Evolutionary conservation across 2,797 vertebrate species (phyloP).

Genomic region (Amazonetta brasiliensis): DNA sequence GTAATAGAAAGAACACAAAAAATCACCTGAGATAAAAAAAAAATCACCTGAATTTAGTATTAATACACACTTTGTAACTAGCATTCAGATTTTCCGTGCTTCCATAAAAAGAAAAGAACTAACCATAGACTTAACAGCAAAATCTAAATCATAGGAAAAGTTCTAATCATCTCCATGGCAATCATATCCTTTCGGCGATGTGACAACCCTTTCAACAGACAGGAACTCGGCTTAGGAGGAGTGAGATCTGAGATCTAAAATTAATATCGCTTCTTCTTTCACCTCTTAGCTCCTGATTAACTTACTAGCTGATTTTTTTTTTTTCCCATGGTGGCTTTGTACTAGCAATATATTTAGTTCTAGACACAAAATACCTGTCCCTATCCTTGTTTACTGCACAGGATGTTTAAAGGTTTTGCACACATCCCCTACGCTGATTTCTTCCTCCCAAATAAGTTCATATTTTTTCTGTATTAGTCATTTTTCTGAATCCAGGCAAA

Average conservation of each 20-base stretch:
- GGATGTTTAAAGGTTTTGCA: background rate
- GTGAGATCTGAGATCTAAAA: background rate
- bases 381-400: background rate
- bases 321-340: background rate
- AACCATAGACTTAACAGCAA: background rate
- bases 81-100: background rate
- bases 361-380: background rate
- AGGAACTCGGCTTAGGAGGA: background rate
- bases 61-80: background rate
- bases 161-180: constrained; percentile 16
- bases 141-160: background rate
- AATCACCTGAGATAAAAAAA: background rate
- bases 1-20: background rate
- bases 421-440: background rate
- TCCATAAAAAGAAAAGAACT: background rate
- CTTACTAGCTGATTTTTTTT: background rate
- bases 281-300: background rate
- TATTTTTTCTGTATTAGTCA: constrained; percentile 51
- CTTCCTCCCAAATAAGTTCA: background rate
- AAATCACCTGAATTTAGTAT: background rate
- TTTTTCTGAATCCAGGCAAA: constrained; percentile 43
- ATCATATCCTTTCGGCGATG: background rate
- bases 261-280: constrained; percentile 9
- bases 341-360: background rate
- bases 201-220: background rate